Base-by-base conservation (phyloP, 2,797 vertebrate species). In the Argentina silus region DNA sequence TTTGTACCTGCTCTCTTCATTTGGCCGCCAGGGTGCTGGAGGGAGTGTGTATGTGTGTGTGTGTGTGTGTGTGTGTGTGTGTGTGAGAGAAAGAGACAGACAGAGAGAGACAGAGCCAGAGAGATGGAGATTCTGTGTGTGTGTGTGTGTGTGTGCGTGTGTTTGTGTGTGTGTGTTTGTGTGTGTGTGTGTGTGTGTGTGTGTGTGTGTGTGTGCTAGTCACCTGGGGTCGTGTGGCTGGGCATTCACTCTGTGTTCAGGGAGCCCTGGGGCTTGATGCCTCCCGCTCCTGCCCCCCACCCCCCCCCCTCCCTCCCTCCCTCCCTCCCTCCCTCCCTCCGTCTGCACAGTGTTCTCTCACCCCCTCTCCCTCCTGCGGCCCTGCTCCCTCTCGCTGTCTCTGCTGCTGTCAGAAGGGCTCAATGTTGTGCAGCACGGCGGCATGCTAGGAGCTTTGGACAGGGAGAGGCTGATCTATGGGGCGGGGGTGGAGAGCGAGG, bases 401-500 rank as follows among this genome's bases (percentile, higher is more conserved):
- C 61, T 7, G 8, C 69, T 76, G 76, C 83, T 89, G 88, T 90
- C 91, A 89, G 79, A 88, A 82, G 62, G 66, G 60, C 78, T 93
- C 84, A 84, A 79, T 64, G 79, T 78, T 81, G 81, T 84, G 77
- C 80, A 56, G 63, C 73, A 78, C 65, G 75, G 71, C 79, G 76
- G 78, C 80, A 73, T 76, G 57, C 73, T 84, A 68, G 80, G 81
- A 79, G 83, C 69, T 78, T 77, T 75, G 84, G 84, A 88, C 85
- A 89, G 72, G 69, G 63, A 53, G 74, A 78, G 75, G 60, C 69
- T 76, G 83, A 87, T 79, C 76, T 80, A 76, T 79, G 69, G 80
- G 79, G 78, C 79, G 65, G n/a, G 43, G 65, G 55, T 15, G 63
- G 23, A 23, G 73, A 62, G 64, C 50, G n/a, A 14, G 71, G n/a